Percentiles rank a stretch among this genome's conserved stretches.
These are phyloP conservation scores for Tyrannus savana DNA, from an alignment of 2,113 vertebrate species.

Conservation along the genomic window DNA sequence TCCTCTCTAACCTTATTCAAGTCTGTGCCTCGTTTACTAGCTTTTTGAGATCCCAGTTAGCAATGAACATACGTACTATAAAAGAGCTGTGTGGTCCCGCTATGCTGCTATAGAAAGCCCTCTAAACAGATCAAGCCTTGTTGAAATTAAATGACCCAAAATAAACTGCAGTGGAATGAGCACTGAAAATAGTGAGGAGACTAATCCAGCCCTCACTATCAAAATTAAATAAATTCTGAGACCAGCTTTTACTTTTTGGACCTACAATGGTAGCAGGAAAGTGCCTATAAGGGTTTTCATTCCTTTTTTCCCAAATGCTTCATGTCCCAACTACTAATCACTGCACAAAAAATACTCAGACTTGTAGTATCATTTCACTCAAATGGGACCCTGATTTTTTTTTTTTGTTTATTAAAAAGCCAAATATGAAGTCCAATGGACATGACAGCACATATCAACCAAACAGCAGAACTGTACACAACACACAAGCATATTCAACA, in stretches of 20 bases:
- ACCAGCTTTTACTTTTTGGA: neutral
- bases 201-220: neutral
- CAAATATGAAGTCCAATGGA: neutral
- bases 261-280: neutral
- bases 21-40: constrained; percentile 18
- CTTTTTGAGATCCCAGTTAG: constrained; percentile 3
- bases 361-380: neutral
- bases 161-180: constrained; percentile 47
- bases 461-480: neutral
- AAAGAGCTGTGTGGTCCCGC: constrained; percentile 5
- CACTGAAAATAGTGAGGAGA: constrained; percentile 17
- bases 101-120: neutral
- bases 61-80: neutral
- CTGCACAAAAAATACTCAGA: neutral
- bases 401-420: neutral
- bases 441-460: neutral
- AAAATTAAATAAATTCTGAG: constrained; percentile 19
- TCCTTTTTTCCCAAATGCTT: neutral
- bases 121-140: constrained; percentile 58
- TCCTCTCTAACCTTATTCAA: neutral
- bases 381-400: neutral
- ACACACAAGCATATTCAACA: neutral
- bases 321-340: neutral
- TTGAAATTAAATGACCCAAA: constrained; percentile 67
- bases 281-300: neutral